Evolutionary conservation across 2,888 invertebrate species (phyloP).

Genomic region (Acleris cristana): DNA sequence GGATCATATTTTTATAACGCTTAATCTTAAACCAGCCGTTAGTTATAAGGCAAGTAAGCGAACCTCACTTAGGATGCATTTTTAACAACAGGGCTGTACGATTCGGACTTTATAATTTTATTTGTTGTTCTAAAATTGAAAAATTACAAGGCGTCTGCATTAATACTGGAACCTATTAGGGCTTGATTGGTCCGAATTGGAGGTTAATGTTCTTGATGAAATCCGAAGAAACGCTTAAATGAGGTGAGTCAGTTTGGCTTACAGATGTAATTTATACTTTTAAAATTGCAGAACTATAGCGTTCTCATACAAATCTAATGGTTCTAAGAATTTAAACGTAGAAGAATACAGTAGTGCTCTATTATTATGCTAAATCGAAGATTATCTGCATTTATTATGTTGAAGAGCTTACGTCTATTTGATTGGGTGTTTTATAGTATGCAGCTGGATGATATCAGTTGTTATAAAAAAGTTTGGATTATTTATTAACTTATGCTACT

Average conservation of each 20-base stretch:
- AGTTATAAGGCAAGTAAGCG: slow-evolving; percentile 59
- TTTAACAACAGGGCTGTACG: slow-evolving; percentile 66
- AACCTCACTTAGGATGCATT: slow-evolving; percentile 64
- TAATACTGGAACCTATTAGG: slow-evolving; percentile 56
- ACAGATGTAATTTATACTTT: slow-evolving; percentile 26
- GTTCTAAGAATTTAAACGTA: slow-evolving; percentile 21
- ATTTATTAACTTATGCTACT: too few relatives aligned
- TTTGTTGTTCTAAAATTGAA: slow-evolving; percentile 66
- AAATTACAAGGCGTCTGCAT: slow-evolving; percentile 60
- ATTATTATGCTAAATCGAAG: slow-evolving; percentile 29
- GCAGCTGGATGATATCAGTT: not conserved
- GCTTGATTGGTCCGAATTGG: slow-evolving; percentile 27
- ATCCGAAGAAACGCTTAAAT: slow-evolving; percentile 33
- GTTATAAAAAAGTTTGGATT: too few relatives aligned
- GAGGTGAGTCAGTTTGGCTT: slow-evolving; percentile 35
- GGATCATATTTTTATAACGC: slow-evolving; percentile 63
- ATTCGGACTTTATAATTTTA: slow-evolving; percentile 57
- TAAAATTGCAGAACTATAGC: slow-evolving; percentile 24
- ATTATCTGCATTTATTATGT: slow-evolving; percentile 6
- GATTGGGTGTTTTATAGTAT: not conserved
- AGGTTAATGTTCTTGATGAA: slow-evolving; percentile 38
- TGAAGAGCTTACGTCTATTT: not conserved
- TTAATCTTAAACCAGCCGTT: slow-evolving; percentile 61
- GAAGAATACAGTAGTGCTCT: slow-evolving; percentile 30
- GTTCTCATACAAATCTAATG: slow-evolving; percentile 3